These are phyloP conservation scores for Pheosia tremula DNA, from an alignment of 2,888 invertebrate species.

Conservation along the genomic window DNA sequence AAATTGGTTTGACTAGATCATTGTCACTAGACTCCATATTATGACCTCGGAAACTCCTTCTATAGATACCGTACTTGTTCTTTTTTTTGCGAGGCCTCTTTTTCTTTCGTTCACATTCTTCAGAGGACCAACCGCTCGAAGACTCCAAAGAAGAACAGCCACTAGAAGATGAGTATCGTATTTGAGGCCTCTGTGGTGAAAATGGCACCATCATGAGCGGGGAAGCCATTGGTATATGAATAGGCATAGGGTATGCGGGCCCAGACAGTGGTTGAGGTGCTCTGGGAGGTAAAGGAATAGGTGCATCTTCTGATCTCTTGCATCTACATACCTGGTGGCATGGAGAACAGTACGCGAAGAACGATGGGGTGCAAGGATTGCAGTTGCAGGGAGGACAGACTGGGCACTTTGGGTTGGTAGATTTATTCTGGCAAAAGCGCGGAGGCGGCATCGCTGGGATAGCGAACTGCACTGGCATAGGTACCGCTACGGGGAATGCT, in stretches of 20 bases:
- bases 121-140: slow-evolving; percentile 10
- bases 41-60: slow-evolving; percentile 18
- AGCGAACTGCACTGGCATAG: slow-evolving; percentile 50
- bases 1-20: slow-evolving; percentile 39
- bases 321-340: slow-evolving; percentile 71
- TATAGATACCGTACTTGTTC: slow-evolving; percentile 21
- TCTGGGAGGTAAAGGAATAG: slow-evolving; percentile 41
- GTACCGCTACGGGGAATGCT: slow-evolving; percentile 42
- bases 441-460: slow-evolving; percentile 48
- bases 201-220: slow-evolving; percentile 36
- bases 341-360: slow-evolving; percentile 69
- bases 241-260: slow-evolving; percentile 35
- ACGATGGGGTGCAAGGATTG: slow-evolving; percentile 68
- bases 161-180: neutral
- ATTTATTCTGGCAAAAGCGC: slow-evolving; percentile 29
- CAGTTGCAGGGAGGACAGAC: slow-evolving; percentile 72
- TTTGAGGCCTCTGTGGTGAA: slow-evolving; percentile 12
- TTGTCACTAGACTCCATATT: slow-evolving; percentile 22
- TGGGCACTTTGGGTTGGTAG: slow-evolving; percentile 51
- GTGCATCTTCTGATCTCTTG: slow-evolving; percentile 44
- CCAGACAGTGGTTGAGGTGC: slow-evolving; percentile 36
- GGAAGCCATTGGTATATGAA: slow-evolving; percentile 28
- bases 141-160: slow-evolving; percentile 2
- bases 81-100: slow-evolving; percentile 7
- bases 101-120: slow-evolving; percentile 2